Evolutionary conservation across 1,140 invertebrate genomes (phyloP), one percentile per base, ranked within the genome.

Genomic region (Papilio helenus): DNA sequence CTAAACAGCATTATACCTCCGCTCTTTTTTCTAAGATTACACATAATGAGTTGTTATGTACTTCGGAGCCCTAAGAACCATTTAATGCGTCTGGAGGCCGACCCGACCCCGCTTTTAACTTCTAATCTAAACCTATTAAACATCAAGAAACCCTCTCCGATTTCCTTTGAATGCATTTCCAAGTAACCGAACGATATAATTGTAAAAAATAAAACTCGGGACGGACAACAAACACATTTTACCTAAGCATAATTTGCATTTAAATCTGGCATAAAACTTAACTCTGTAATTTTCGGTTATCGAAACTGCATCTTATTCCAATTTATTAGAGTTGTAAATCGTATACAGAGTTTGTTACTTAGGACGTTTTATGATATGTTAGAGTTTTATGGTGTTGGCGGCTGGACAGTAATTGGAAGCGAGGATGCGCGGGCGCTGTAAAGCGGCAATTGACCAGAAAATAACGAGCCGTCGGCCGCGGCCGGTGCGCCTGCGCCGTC

Each of bases 371-470:
- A 76, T 26, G 16, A 44, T 80, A 55, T 29, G 61, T 79, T 61
- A 55, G 65, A 77, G 81, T 91, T 94, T 94, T 94, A 94, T 93
- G 87, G 89, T 89, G 88, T 88, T 92, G 91, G 91, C 93, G 93
- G 93, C 93, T 89, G 90, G 85, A 84, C 86, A 89, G 88, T 94
- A 94, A 94, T 94, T 94, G 91, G 93, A 94, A 88, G 92, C 86
- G 89, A 91, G 92, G 92, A 94, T 94, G 93, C 93, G 91, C 92
- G 89, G 90, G 87, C 92, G 92, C 92, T 88, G 87, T 93, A 94
- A 93, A 94, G 87, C 88, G 89, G 92, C 93, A 94, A 94, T 93
- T 93, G 93, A 94, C 92, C 93, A 94, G 93, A 94, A 94, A 93
- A 93, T 94, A 93, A 94, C 92, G 92, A 93, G 93, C 91, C 86